Evolutionary conservation across 2,888 invertebrate genomes (phyloP).

Genomic region (Hirtodrosophila histrioides): DNA sequence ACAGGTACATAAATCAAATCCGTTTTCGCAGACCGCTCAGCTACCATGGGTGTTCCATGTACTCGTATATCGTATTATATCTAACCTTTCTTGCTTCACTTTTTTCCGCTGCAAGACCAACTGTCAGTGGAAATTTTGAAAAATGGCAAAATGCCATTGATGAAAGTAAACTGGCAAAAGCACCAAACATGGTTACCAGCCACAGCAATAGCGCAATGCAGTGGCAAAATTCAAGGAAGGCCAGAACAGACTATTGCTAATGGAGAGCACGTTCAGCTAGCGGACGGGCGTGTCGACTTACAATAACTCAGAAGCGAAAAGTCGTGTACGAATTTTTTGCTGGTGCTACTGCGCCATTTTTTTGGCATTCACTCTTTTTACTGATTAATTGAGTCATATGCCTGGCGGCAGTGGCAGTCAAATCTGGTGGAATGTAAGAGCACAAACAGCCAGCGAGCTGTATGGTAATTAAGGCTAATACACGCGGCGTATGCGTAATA

Average conservation of each 20-base stretch:
- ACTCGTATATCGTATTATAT: constrained; percentile 66
- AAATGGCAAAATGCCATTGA: constrained; percentile 81
- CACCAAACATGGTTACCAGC: constrained; percentile 44
- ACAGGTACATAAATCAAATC: constrained; percentile 72
- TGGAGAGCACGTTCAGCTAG: constrained; percentile 16
- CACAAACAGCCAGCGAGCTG: constrained; percentile 13
- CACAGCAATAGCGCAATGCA: constrained; percentile 55
- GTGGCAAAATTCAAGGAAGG: constrained; percentile 64
- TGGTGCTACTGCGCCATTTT: constrained; percentile 12
- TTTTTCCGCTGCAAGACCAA: constrained; percentile 44
- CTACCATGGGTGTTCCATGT: constrained; percentile 41
- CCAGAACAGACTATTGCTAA: constrained; percentile 21
- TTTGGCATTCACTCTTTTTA: constrained; percentile 36
- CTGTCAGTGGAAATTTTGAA: constrained; percentile 81
- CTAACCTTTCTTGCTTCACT: constrained; percentile 47
- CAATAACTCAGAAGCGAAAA: constrained; percentile 81
- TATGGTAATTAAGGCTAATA: constrained; percentile 57
- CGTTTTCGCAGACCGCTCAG: constrained; percentile 42
- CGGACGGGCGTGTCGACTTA: constrained; percentile 66
- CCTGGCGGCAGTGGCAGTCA: constrained; percentile 22
- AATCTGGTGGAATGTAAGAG: constrained; percentile 13
- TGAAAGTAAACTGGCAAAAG: constrained; percentile 70
- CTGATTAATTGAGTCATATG: constrained; percentile 76
- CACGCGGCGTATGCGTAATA: constrained; percentile 57
- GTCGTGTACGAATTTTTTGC: constrained; percentile 68